phyloP scores from a whole-genome alignment of 2,113 vertebrate species.

The Myotis davidii region DNA sequence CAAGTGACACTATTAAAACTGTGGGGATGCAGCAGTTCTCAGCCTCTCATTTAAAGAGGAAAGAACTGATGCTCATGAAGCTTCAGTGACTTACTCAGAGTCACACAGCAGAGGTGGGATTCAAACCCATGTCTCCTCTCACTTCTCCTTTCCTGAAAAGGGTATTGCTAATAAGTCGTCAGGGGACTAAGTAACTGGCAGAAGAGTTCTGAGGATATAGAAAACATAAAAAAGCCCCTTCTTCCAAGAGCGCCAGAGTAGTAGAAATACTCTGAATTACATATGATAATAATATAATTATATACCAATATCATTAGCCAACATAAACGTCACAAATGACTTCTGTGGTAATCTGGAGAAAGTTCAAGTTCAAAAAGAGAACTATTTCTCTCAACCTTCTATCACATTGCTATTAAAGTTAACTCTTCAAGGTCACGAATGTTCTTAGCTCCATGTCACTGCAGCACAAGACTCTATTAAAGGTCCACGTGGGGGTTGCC shows the following conservation, averaged over 20 bases:
- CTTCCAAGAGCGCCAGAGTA: not conserved
- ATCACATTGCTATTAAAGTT: not conserved
- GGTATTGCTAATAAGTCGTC: not conserved
- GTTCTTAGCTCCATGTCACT: not conserved
- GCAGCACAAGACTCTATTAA: not conserved
- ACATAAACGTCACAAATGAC: slow-evolving; percentile 27
- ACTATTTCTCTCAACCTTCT: not conserved
- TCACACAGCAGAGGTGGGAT: not conserved
- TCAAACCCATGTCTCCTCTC: slow-evolving; percentile 25
- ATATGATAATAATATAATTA: slow-evolving; percentile 19
- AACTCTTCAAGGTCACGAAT: not conserved
- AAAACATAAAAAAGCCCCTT: slow-evolving; percentile 22
- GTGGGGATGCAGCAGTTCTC: not conserved
- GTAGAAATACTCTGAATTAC: too few species aligned
- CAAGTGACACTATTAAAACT: not conserved
- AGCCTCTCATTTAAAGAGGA: not conserved
- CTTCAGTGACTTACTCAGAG: not conserved
- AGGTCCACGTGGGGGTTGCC: not conserved
- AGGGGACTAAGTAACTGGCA: slow-evolving; percentile 30
- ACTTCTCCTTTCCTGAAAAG: slow-evolving; percentile 62
- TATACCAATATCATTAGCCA: slow-evolving; percentile 6
- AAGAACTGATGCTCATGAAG: not conserved
- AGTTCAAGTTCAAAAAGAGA: not conserved
- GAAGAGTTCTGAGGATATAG: slow-evolving; percentile 38
- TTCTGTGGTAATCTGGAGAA: slow-evolving; percentile 1